Conservation (phyloP, 2,888 invertebrate genomes). For the Coremacera marginata region DNA sequence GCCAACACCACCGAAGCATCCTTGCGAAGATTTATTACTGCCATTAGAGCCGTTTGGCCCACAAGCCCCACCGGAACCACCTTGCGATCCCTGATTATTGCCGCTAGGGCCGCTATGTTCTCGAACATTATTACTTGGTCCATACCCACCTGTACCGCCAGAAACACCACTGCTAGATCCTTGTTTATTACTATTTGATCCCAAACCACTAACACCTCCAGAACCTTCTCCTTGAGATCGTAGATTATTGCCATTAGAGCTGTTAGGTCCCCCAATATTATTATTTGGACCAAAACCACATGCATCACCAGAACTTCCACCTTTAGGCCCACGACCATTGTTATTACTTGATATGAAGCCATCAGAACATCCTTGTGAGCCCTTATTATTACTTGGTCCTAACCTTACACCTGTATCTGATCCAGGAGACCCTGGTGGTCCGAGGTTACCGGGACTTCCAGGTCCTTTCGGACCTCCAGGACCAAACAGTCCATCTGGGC, state of each 20-base stretch:
- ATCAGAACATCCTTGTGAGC: slow-evolving; percentile 41
- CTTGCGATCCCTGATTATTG: no score
- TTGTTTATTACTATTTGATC: no score
- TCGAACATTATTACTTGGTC: no score
- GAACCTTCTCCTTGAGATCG: slow-evolving; percentile 46
- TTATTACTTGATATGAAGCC: no score
- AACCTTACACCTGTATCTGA: no score
- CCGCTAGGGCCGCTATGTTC: no score
- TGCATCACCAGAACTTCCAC: slow-evolving; percentile 40
- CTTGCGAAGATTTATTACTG: slow-evolving; percentile 46
- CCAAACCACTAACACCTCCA: no score
- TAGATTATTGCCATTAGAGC: slow-evolving; percentile 49
- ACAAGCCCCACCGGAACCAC: slow-evolving; percentile 42
- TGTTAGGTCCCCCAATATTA: slow-evolving; percentile 38
- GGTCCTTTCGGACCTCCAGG: slow-evolving; percentile 24
- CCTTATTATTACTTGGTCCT: slow-evolving; percentile 27
- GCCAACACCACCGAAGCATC: slow-evolving; percentile 36
- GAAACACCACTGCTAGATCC: no score
- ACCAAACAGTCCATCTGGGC: no score
- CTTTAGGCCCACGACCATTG: no score
- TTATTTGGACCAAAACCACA: slow-evolving; percentile 42
- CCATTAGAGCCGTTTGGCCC: slow-evolving; percentile 12
- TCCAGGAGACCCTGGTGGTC: slow-evolving; percentile 46
- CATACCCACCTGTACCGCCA: no score
- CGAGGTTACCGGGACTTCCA: neutral